Evolutionary conservation across 2,888 invertebrate genomes (phyloP), one percentile per base, ranked within the genome.

Genomic region (Lydus trimaculatus): DNA sequence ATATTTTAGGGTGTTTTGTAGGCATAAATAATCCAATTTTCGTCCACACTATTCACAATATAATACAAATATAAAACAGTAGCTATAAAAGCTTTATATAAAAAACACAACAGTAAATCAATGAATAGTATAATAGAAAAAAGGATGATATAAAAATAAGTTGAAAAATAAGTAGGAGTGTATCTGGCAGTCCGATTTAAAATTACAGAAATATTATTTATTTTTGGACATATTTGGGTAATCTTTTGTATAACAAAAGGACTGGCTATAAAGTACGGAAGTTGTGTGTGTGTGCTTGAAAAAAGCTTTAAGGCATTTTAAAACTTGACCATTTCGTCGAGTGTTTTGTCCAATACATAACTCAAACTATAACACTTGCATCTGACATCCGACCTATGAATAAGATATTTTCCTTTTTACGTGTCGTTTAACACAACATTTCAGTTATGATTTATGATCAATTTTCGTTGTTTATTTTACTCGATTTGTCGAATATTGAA

Each of bases 161-260:
- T 58, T 52, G 64, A 56, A 64, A 64, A 61, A 58, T 66, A 70
- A 70, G 61, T 56, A 62, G 65, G 73, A 74, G 74, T 81, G 80
- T 75, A 76, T 76, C 70, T 80, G 80, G 76, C 80, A 81, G 79
- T 74, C 75, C 75, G 79, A 81, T 80, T 75, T 73, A 72, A 70
- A 68, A 67, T 66, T 65, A 69, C 78, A 74, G 75, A 76, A 79
- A 72, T 76, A 76, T n/a, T 78, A 80, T 79, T 76, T 79, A 77
- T 75, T 75, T 48, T 73, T 71, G 75, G 76, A 81, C 79, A 78
- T 80, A 79, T 79, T 76, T 76, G 77, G 76, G 75, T 76, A 77
- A 75, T 78, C 78, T 80, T 52, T 80, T 81, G 78, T 80, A 81
- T 80, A 78, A 77, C 78, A 80, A 78, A n/a, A 52, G 78, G 74